phyloP scores from a whole-genome alignment of 2,888 invertebrate genomes.

The Cotesia congregata region DNA sequence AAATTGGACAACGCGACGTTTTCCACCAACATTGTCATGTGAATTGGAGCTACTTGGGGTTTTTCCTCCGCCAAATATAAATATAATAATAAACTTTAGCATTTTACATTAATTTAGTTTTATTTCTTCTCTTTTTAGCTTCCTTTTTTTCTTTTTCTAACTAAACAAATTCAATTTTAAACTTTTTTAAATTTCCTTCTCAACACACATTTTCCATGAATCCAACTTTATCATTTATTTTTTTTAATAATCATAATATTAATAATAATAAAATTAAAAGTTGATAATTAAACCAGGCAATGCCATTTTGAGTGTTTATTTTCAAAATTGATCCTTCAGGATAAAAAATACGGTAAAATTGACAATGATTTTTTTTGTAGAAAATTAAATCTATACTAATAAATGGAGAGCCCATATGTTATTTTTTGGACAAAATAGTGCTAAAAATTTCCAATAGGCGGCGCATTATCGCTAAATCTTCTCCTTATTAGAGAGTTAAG shows the following conservation, averaged over 20 bases:
- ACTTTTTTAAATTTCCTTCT: background rate
- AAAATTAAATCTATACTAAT: too few species aligned
- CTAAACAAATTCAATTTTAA: background rate
- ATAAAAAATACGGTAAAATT: too few species aligned
- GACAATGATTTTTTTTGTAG: too few species aligned
- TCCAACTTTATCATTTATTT: background rate
- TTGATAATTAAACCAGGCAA: background rate
- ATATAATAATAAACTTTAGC: background rate
- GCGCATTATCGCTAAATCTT: too few species aligned
- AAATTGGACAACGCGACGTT: conserved; percentile 36
- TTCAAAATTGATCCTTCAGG: too few species aligned
- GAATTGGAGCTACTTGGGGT: conserved; percentile 21
- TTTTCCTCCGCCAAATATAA: conserved; percentile 17
- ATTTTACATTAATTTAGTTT: background rate
- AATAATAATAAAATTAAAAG: background rate
- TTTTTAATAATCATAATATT: background rate
- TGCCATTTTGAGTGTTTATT: too few species aligned
- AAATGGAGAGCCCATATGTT: too few species aligned
- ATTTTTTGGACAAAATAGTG: too few species aligned
- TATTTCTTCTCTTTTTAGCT: background rate
- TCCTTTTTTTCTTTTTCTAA: background rate
- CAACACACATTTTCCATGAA: background rate
- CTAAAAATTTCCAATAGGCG: too few species aligned
- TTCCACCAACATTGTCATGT: conserved; percentile 12
- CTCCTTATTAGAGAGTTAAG: too few species aligned